Base-by-base conservation (phyloP, 2,797 vertebrate species). In the Trematomus bernacchii region DNA sequence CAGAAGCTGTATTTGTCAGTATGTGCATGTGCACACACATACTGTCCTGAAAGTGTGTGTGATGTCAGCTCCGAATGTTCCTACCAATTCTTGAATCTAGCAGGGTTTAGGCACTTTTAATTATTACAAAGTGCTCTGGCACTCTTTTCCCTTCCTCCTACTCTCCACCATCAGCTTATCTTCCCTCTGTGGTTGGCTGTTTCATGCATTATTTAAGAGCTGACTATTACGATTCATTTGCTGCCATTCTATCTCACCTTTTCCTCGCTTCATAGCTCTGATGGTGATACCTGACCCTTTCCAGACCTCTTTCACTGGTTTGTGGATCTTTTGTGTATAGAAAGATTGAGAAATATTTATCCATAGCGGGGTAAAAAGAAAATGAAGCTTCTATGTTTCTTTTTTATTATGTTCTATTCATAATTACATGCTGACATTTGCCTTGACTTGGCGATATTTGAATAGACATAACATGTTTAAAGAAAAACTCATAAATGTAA, bases 181-280 rank as follows among this genome's bases (percentile, higher is more conserved):
- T 83, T 62, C 79, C 68, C 73, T 90, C 80, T 85, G 82, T 80
- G 86, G 82, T 87, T 80, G 76, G 72, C 81, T 90, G 85, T 92
- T 85, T 87, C 86, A 92, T 94, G 92, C 90, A 94, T 95, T 93
- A 94, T 95, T 94, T 89, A 95, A 88, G 78, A 90, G 84, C 85
- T 27, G 72, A 77, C 83, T 86, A 84, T 90, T 91, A 93, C 79
- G 63, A 91, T 87, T 89, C 85, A 87, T 92, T 94, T 90, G 85
- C 85, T 86, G 87, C 85, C 88, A 85, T 85, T 86, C 83, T n/a
- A 76, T 83, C 87, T 92, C 89, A 92, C 89, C 85, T 91, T 85
- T 76, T 42, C 30, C 66, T 86, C 4, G 61, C 82, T 82, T 87
- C 77, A 76, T 71, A 83, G 82, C 80, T 76, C 46, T 6, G 40